phyloP scores from a whole-genome alignment of 2,888 invertebrate species.

The Xiphydria camelus region DNA sequence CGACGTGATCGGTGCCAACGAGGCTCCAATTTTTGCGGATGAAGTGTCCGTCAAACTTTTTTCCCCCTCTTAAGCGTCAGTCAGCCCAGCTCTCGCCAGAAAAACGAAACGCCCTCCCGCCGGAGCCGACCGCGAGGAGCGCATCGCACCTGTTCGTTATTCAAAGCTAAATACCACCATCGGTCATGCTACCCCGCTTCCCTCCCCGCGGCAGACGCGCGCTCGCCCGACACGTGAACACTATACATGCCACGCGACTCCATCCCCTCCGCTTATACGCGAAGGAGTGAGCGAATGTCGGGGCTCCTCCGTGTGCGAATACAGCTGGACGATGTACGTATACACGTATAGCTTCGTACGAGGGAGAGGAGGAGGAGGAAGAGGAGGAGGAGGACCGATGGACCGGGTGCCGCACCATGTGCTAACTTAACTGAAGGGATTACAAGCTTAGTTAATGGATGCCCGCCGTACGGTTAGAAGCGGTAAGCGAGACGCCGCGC shows the following conservation, averaged over 20 bases:
- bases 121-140: constrained; percentile 22
- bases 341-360: too few relatives aligned
- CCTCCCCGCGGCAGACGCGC: too few relatives aligned
- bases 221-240: too few relatives aligned
- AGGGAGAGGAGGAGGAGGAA: too few relatives aligned
- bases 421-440: constrained; percentile 55
- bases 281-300: too few relatives aligned
- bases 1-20: too few relatives aligned
- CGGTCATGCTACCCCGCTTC: constrained; percentile 31
- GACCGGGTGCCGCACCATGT: constrained; percentile 49
- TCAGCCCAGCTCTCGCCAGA: neutral
- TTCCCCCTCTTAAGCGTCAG: too few relatives aligned
- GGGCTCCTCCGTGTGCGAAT: too few relatives aligned
- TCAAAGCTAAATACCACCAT: constrained; percentile 45
- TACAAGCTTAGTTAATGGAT: constrained; percentile 56
- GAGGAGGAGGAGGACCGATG: constrained; percentile 36
- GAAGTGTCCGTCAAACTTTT: neutral
- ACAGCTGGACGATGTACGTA: too few relatives aligned
- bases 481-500: constrained; percentile 2
- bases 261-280: too few relatives aligned
- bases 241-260: too few relatives aligned
- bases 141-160: constrained; percentile 42
- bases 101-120: neutral
- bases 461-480: constrained; percentile 38
- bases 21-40: too few relatives aligned